Evolutionary conservation across 2,888 invertebrate species (phyloP).

Genomic region (Hirtodrosophila confusa): DNA sequence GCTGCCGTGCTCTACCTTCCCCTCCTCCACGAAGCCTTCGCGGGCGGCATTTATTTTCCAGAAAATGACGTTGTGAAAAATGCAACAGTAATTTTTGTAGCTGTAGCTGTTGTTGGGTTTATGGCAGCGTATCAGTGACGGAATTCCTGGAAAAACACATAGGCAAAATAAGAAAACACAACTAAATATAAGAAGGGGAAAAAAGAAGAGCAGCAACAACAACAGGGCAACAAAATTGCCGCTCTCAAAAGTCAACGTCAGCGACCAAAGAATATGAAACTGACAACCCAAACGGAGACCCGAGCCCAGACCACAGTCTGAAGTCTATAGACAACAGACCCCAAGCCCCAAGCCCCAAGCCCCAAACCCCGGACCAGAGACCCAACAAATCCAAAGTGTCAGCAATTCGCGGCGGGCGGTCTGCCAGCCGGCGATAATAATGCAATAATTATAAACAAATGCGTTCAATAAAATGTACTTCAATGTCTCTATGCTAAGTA

Average conservation of each 20-base stretch:
- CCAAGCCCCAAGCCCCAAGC: neutral
- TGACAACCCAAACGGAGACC: constrained; percentile 29
- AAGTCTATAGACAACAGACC: no score
- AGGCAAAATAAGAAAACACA: constrained; percentile 57
- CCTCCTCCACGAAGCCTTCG: neutral
- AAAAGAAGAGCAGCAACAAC: constrained; percentile 10
- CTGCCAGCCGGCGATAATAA: constrained; percentile 7
- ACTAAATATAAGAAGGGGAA: constrained; percentile 6
- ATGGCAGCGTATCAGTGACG: constrained; percentile 72
- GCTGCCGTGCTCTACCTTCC: neutral
- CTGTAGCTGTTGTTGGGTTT: constrained; percentile 28
- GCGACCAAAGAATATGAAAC: constrained; percentile 66
- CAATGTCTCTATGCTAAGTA: constrained; percentile 1
- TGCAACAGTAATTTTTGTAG: constrained; percentile 64
- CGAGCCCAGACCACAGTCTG: constrained; percentile 7
- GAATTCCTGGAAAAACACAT: constrained; percentile 82
- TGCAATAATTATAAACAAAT: constrained; percentile 31
- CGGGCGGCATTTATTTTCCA: constrained; percentile 66
- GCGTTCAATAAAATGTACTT: constrained; percentile 18
- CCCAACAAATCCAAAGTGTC: constrained; percentile 33
- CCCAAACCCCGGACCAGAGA: neutral
- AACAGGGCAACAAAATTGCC: constrained; percentile 44
- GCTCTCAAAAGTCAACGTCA: constrained; percentile 53
- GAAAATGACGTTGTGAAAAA: constrained; percentile 79
- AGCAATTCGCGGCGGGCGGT: constrained; percentile 48